Evolutionary conservation across 2,888 invertebrate species (phyloP).

Genomic region (Polydrusus pterygomalis): DNA sequence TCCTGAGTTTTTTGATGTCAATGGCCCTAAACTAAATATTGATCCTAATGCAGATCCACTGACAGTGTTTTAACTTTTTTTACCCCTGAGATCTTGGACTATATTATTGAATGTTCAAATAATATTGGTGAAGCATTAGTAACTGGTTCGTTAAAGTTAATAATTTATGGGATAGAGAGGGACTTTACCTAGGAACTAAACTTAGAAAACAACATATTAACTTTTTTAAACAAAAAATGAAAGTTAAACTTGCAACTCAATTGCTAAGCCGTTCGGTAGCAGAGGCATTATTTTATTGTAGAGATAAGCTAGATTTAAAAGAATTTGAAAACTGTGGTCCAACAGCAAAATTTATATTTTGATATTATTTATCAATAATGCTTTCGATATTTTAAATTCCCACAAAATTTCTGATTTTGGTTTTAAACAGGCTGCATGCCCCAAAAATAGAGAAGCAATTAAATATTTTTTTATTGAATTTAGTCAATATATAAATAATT

Average conservation of each 20-base stretch:
- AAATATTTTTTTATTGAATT: slow-evolving; percentile 33
- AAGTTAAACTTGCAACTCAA: too few species aligned
- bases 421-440: slow-evolving; percentile 46
- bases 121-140: too few species aligned
- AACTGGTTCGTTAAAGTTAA: slow-evolving; percentile 38
- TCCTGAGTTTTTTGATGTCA: too few species aligned
- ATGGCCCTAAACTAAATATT: too few species aligned
- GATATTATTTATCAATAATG: slow-evolving; percentile 48
- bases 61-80: too few species aligned
- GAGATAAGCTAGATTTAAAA: slow-evolving; percentile 39
- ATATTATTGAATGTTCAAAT: too few species aligned
- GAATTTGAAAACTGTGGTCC: slow-evolving; percentile 46
- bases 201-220: slow-evolving; percentile 36
- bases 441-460: slow-evolving; percentile 37
- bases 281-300: slow-evolving; percentile 47
- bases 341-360: slow-evolving; percentile 51
- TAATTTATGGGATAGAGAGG: slow-evolving; percentile 37
- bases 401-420: slow-evolving; percentile 50
- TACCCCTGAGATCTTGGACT: too few species aligned
- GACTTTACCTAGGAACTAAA: slow-evolving; percentile 34
- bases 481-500: slow-evolving; percentile 39
- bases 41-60: too few species aligned
- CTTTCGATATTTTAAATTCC: slow-evolving; percentile 53
- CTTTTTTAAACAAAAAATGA: slow-evolving; percentile 50
- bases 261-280: slow-evolving; percentile 42